Percentiles rank a stretch among this genome's conserved stretches.
These are phyloP conservation scores for Enteromius trimaculatus DNA, from an alignment of 2,797 vertebrate species.

Conservation along the genomic window DNA sequence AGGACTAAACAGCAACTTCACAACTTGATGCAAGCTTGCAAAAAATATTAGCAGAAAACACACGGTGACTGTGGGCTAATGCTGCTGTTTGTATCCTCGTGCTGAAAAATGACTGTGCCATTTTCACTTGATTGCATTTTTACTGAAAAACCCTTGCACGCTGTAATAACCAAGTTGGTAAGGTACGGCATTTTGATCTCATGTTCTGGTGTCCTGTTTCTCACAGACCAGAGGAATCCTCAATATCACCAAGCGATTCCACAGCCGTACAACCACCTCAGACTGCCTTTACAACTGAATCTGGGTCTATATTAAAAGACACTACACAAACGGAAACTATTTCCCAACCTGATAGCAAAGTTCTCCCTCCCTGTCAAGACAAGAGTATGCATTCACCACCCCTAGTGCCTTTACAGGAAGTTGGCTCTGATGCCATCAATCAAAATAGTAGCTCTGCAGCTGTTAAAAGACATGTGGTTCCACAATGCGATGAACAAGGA, in stretches of 20 bases:
- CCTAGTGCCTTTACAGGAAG: slow-evolving; percentile 59
- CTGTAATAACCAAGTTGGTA: slow-evolving; percentile 10
- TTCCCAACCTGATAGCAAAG: slow-evolving; percentile 18
- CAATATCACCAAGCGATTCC: slow-evolving; percentile 13
- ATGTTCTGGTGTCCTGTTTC: slow-evolving; percentile 60
- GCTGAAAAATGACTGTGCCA: not conserved
- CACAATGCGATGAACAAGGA: slow-evolving; percentile 16
- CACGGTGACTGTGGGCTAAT: not conserved
- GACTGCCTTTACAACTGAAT: not conserved
- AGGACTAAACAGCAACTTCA: not conserved
- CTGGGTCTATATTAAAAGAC: not conserved
- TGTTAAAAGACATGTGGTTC: slow-evolving; percentile 26
- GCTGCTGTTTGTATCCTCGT: not conserved
- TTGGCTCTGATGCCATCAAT: slow-evolving; percentile 43
- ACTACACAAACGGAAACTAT: slow-evolving; percentile 8
- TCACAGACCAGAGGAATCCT: slow-evolving; percentile 55
- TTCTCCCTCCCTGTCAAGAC: slow-evolving; percentile 43
- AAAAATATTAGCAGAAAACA: not conserved
- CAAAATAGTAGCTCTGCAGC: not conserved
- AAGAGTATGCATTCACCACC: slow-evolving; percentile 17
- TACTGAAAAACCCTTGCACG: not conserved
- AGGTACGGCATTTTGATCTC: slow-evolving; percentile 29
- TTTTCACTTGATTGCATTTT: slow-evolving; percentile 24
- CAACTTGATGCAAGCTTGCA: slow-evolving; percentile 19
- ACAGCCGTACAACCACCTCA: slow-evolving; percentile 9